Conservation (phyloP, 2,797 vertebrate species). For the Eupleurogrammus muticus region DNA sequence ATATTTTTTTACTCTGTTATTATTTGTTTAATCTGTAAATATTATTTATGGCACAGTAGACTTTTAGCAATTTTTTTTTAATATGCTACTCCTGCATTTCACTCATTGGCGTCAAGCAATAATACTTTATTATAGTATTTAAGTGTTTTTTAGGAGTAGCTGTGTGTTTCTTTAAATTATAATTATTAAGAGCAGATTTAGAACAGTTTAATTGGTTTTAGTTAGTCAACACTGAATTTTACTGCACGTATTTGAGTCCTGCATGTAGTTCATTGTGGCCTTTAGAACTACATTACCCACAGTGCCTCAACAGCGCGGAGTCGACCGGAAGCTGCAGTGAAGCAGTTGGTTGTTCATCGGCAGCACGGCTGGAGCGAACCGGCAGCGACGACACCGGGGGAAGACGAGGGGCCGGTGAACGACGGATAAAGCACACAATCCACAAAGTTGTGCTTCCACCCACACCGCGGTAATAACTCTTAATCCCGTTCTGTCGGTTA, state of each 20-base stretch:
- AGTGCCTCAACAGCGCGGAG: background rate
- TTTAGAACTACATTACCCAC: background rate
- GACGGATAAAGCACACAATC: slow-evolving; percentile 10
- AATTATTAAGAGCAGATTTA: background rate
- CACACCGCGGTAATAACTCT: slow-evolving; percentile 31
- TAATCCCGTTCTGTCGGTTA: background rate
- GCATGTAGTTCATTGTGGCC: no score
- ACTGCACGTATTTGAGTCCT: background rate
- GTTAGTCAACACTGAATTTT: no score
- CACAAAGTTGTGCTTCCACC: background rate
- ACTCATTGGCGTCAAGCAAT: no score
- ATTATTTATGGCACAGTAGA: no score
- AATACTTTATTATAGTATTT: no score
- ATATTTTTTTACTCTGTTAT: no score
- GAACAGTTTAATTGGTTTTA: no score
- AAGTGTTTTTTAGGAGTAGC: no score
- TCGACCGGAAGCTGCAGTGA: slow-evolving; percentile 61
- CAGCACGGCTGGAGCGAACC: slow-evolving; percentile 57
- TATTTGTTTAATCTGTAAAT: no score
- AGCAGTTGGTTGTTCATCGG: slow-evolving; percentile 42
- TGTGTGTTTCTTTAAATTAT: background rate
- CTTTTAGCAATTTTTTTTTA: no score
- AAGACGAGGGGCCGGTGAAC: slow-evolving; percentile 43
- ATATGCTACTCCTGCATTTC: no score
- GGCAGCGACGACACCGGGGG: slow-evolving; percentile 54